Percentiles rank a stretch among this genome's conserved stretches.
Evolutionary conservation across 2,797 vertebrate species (phyloP).

Genomic region (Lacerta agilis): DNA sequence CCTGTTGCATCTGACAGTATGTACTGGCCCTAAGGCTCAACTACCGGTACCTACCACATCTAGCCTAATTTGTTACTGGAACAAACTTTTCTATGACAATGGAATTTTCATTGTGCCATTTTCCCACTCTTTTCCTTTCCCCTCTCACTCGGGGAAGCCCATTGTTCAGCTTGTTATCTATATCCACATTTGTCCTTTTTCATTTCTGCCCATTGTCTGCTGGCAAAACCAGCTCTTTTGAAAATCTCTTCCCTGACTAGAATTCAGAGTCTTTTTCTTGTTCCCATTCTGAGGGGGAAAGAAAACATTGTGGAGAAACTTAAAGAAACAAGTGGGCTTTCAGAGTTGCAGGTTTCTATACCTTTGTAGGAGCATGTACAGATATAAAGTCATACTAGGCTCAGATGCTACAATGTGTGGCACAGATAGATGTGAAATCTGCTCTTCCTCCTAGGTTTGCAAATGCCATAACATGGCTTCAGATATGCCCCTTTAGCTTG

Average conservation of each 20-base stretch:
- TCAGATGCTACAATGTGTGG: neutral
- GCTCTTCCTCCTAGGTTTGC: neutral
- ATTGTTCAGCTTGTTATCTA: neutral
- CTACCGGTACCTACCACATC: neutral
- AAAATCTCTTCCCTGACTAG: neutral
- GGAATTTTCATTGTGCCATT: neutral
- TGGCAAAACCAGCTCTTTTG: neutral
- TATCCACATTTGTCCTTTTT: too few relatives aligned
- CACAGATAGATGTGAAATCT: neutral
- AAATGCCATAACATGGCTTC: neutral
- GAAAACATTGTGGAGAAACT: neutral
- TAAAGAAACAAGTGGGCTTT: neutral
- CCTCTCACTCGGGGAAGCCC: neutral
- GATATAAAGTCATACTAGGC: neutral
- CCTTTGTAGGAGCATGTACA: neutral
- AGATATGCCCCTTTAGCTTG: neutral
- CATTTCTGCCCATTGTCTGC: neutral
- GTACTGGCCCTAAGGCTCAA: neutral
- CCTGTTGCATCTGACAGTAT: neutral
- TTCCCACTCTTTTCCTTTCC: neutral
- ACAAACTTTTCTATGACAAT: neutral
- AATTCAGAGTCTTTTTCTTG: neutral
- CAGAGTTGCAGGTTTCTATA: neutral
- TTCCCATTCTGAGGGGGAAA: neutral
- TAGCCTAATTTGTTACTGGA: neutral